Evolutionary conservation across 2,797 vertebrate species (phyloP).

Genomic region (Perdix hodgsoniae): DNA sequence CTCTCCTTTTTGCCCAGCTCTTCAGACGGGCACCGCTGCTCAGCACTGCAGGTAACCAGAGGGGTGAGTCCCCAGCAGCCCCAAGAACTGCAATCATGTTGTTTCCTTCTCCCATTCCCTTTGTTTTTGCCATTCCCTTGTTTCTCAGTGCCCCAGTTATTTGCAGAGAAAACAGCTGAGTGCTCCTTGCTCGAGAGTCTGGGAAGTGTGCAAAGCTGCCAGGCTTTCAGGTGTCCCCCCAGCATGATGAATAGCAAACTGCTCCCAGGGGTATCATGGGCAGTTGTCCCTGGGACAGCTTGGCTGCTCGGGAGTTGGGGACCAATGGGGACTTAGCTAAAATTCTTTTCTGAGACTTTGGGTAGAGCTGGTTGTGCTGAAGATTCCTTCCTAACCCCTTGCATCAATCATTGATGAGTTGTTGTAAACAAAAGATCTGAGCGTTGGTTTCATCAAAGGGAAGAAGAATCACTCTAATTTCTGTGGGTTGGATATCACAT

Average conservation of each 20-base stretch:
- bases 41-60: background rate
- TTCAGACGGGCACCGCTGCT: background rate
- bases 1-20: background rate
- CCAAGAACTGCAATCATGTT: background rate
- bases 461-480: background rate
- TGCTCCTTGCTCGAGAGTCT: background rate
- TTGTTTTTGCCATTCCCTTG: background rate
- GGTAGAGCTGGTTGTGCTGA: background rate
- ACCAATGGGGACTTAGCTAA: background rate
- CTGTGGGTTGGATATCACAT: background rate
- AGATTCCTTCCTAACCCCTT: background rate
- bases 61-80: fast-evolving
- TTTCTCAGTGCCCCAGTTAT: background rate
- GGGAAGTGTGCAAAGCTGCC: background rate
- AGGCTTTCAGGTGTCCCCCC: background rate
- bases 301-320: background rate
- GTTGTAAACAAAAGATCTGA: background rate
- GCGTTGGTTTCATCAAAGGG: background rate
- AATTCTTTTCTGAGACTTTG: background rate
- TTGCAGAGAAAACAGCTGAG: background rate
- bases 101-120: background rate
- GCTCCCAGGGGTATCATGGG: background rate
- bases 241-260: background rate
- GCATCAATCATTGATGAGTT: background rate
- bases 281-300: background rate